Evolutionary conservation across 2,113 vertebrate species (phyloP).

Genomic region (Aptenodytes forsteri): DNA sequence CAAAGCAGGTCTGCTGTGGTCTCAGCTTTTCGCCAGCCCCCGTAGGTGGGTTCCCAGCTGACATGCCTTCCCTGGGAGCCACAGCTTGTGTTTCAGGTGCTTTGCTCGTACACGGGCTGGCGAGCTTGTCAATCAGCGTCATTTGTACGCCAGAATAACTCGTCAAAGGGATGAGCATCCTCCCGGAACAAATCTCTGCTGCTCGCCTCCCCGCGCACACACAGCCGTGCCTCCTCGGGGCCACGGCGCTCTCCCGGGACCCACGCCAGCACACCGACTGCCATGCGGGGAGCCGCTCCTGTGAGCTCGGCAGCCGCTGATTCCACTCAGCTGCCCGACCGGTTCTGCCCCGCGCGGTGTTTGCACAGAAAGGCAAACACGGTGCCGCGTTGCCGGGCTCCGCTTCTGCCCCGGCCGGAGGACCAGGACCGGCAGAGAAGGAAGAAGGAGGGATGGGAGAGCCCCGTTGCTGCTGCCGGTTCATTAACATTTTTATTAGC

Average conservation of each 20-base stretch:
- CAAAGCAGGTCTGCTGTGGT: accelerated
- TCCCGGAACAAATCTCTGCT: neutral
- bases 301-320: neutral
- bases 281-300: accelerated
- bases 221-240: no score
- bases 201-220: neutral
- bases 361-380: slow-evolving; percentile 59
- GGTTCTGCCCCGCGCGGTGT: neutral
- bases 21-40: accelerated
- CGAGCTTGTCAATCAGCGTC: neutral
- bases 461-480: neutral
- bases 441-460: neutral
- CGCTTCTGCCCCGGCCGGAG: neutral
- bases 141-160: neutral
- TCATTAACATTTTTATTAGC: slow-evolving; percentile 24
- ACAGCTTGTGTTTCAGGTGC: accelerated
- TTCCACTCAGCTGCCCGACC: neutral
- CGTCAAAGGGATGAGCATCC: neutral
- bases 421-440: neutral
- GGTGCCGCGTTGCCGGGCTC: neutral
- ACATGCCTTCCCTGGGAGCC: neutral
- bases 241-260: neutral
- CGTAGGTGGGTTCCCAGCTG: neutral
- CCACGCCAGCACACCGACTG: neutral
- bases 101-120: neutral